Conservation (phyloP, 1,140 invertebrate species). For the Drosophila oshimai region DNA sequence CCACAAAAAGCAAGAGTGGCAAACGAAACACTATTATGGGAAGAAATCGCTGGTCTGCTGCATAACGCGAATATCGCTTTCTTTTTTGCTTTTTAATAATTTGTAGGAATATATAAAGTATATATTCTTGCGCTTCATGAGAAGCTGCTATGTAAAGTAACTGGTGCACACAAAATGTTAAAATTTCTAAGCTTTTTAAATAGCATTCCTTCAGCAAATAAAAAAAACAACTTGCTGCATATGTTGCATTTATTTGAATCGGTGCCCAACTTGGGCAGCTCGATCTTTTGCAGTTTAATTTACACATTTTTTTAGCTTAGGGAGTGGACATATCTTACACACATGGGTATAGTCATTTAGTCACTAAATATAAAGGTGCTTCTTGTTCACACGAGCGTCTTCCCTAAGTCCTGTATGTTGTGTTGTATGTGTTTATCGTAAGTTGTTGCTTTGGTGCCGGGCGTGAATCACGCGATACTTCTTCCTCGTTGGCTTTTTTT, state of each 20-base stretch:
- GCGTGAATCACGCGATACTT: background rate
- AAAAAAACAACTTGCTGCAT: background rate
- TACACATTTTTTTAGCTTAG: slow-evolving; percentile 12
- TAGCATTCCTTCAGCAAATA: too few relatives aligned
- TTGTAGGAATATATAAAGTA: too few relatives aligned
- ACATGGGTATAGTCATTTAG: background rate
- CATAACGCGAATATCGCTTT: too few relatives aligned
- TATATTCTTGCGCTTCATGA: too few relatives aligned
- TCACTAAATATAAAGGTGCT: background rate
- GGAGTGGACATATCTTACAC: slow-evolving; percentile 18
- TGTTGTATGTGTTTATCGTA: background rate
- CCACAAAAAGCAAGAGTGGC: too few relatives aligned
- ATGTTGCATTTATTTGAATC: slow-evolving; percentile 28
- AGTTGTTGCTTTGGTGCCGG: slow-evolving; percentile 3
- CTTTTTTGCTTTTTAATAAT: too few relatives aligned
- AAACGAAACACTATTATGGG: too few relatives aligned
- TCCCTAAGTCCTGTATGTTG: background rate
- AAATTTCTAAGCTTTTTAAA: too few relatives aligned
- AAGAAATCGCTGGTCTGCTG: too few relatives aligned
- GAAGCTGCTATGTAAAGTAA: too few relatives aligned
- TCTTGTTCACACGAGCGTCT: background rate
- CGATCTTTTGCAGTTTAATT: background rate
- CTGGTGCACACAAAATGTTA: too few relatives aligned
- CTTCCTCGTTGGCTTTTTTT: background rate
- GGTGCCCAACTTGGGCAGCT: background rate